Conservation (phyloP, 2,888 invertebrate genomes). For the Myopa testacea region DNA sequence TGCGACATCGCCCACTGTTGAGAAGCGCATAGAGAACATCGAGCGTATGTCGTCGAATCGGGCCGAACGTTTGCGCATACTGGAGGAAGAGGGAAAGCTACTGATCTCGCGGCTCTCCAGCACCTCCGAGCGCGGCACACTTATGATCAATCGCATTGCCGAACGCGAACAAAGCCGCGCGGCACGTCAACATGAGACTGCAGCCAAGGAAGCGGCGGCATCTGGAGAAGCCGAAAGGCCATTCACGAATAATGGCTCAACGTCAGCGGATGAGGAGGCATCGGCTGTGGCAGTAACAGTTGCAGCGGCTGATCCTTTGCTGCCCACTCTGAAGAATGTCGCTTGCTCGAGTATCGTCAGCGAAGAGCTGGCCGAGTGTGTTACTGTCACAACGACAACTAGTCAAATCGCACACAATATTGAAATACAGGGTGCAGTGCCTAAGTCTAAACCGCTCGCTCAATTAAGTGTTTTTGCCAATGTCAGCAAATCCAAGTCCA, state of each 20-base stretch:
- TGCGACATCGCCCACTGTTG: constrained; percentile 47
- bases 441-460: constrained; percentile 53
- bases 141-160: constrained; percentile 62
- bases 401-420: constrained; percentile 58
- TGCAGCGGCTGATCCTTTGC: constrained; percentile 42
- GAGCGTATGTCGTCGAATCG: constrained; percentile 60
- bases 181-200: constrained; percentile 43
- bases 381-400: constrained; percentile 59
- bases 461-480: constrained; percentile 56
- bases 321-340: constrained; percentile 53
- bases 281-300: constrained; percentile 37
- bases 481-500: constrained; percentile 30
- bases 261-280: constrained; percentile 36
- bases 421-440: constrained; percentile 51
- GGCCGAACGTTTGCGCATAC: constrained; percentile 66
- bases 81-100: constrained; percentile 85
- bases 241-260: neutral
- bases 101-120: constrained; percentile 70
- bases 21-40: constrained; percentile 61
- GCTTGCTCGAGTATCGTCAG: constrained; percentile 57
- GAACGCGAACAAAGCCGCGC: constrained; percentile 58
- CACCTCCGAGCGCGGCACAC: constrained; percentile 61
- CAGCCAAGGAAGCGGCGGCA: constrained; percentile 26
- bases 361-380: constrained; percentile 55
- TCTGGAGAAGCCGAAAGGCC: constrained; percentile 41